A percentile compares a stretch with the other conserved stretches of the same genome.
phyloP scores from a whole-genome alignment of 2,113 vertebrate genomes.

The Tylochromis polylepis region DNA sequence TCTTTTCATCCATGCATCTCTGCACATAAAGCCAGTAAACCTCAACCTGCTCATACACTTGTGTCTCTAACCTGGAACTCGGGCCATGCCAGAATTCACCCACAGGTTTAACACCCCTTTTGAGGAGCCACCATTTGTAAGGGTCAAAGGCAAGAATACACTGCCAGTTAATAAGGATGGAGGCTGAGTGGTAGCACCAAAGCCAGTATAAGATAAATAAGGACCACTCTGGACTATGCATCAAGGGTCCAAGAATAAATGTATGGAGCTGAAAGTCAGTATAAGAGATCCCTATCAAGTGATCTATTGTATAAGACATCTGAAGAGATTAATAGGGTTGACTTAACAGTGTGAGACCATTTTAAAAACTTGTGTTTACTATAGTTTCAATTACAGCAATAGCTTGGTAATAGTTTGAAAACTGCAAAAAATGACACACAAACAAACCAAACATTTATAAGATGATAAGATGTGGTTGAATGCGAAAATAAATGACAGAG shows the following conservation, averaged over 20 bases:
- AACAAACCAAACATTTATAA: not conserved
- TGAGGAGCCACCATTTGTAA: not conserved
- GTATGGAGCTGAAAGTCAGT: not conserved
- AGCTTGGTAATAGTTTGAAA: not conserved
- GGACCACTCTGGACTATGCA: not conserved
- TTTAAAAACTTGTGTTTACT: not conserved
- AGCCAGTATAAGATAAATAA: not conserved
- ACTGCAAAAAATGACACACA: not conserved
- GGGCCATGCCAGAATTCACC: not conserved
- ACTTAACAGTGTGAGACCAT: not conserved
- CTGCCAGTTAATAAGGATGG: not conserved
- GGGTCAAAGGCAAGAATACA: not conserved
- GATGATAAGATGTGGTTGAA: not conserved
- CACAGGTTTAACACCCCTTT: not conserved
- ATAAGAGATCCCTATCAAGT: not conserved
- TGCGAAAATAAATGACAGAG: not conserved
- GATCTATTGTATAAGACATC: not conserved
- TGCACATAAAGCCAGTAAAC: not conserved
- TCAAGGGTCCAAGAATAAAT: not conserved
- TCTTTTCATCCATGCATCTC: not conserved
- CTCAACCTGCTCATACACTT: no score
- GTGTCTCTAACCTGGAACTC: not conserved
- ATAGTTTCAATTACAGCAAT: not conserved
- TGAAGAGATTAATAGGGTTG: not conserved
- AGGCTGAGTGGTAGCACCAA: not conserved